phyloP scores from a whole-genome alignment of 2,888 invertebrate genomes.

The Trichopoda pennipes region DNA sequence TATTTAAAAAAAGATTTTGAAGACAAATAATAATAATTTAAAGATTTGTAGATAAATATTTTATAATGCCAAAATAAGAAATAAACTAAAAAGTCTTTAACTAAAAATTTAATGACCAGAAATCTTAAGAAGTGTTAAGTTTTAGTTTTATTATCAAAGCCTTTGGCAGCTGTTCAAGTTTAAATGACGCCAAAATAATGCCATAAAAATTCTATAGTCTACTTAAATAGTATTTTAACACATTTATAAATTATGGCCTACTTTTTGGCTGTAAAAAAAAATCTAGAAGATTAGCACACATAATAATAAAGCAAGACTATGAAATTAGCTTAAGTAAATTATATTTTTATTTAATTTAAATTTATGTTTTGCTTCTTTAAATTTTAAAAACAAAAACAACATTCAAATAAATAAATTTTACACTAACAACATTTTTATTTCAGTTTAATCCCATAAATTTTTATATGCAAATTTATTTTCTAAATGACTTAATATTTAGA shows the following conservation, averaged over 20 bases:
- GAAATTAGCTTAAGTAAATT: slow-evolving; percentile 8
- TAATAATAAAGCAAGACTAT: slow-evolving; percentile 2
- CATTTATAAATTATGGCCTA: slow-evolving; percentile 22
- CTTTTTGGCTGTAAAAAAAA: slow-evolving; percentile 28
- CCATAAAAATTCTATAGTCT: neutral
- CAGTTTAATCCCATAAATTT: too few species aligned
- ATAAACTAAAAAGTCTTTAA: neutral
- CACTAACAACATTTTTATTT: too few species aligned
- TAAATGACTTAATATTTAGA: too few species aligned
- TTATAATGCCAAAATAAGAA: neutral
- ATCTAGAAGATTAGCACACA: neutral
- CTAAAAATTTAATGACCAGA: slow-evolving; percentile 6
- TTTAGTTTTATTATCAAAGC: neutral
- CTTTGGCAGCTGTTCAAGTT: slow-evolving; percentile 39
- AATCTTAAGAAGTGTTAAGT: neutral
- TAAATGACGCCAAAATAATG: slow-evolving; percentile 25
- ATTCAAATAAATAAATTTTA: too few species aligned
- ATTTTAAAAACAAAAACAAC: too few species aligned
- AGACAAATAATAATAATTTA: too few species aligned
- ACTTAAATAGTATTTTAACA: neutral
- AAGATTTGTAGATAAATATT: too few species aligned
- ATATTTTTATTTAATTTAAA: too few species aligned
- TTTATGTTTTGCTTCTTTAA: neutral
- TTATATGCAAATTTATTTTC: too few species aligned
- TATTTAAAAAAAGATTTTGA: too few species aligned